Conservation (phyloP, 2,113 vertebrate genomes). For the Garra rufa region DNA sequence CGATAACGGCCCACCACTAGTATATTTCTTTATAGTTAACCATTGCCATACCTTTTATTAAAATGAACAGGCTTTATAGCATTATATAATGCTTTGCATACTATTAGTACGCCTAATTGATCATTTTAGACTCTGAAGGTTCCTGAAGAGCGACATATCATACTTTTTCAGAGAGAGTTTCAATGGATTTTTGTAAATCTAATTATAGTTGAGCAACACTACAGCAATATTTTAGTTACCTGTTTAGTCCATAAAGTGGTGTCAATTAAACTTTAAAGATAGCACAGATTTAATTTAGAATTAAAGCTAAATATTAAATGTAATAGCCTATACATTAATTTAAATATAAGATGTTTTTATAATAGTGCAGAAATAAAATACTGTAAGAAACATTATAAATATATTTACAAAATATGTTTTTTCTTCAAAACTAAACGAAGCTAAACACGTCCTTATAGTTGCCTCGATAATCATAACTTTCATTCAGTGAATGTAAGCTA, state of each 20-base stretch:
- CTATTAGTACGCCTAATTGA: too few relatives aligned
- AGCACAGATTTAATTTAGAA: not conserved
- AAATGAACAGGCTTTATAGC: not conserved
- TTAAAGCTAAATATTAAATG: not conserved
- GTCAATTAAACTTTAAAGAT: not conserved
- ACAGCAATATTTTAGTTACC: not conserved
- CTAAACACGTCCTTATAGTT: too few relatives aligned
- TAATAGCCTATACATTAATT: not conserved
- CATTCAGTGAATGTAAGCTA: too few relatives aligned
- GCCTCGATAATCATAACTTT: too few relatives aligned
- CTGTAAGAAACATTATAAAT: too few relatives aligned
- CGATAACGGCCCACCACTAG: too few relatives aligned
- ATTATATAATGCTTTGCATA: too few relatives aligned
- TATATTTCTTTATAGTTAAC: not conserved
- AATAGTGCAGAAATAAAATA: not conserved
- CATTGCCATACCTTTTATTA: not conserved
- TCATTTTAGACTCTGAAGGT: not conserved
- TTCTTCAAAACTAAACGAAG: too few relatives aligned
- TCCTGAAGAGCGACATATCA: not conserved
- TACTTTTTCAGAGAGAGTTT: not conserved
- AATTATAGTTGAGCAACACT: not conserved
- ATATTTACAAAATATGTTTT: too few relatives aligned
- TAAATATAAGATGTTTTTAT: not conserved
- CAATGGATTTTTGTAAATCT: not conserved
- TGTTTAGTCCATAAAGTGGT: too few relatives aligned